Conservation (phyloP, 2,113 vertebrate species). For the Saccopteryx leptura region DNA sequence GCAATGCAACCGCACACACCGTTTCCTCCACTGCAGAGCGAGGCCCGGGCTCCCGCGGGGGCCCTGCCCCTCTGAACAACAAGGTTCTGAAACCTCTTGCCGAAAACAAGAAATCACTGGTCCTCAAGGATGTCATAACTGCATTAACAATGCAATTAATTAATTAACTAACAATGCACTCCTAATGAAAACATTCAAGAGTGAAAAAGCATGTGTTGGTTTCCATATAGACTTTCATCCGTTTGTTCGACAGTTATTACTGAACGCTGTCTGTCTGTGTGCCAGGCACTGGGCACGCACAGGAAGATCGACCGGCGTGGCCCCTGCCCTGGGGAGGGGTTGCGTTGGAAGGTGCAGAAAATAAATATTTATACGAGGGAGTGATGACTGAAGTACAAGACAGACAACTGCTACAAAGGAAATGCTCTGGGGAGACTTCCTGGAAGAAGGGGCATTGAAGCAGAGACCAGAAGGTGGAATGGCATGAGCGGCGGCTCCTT, state of each 20-base stretch:
- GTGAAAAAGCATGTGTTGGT: background rate
- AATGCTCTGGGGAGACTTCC: background rate
- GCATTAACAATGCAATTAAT: background rate
- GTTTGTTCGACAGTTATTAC: background rate
- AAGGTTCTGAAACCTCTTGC: background rate
- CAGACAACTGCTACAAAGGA: rapidly evolving
- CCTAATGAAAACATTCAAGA: background rate
- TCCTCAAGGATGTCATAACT: background rate
- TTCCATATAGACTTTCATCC: background rate
- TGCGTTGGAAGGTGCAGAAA: rapidly evolving
- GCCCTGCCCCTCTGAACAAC: background rate
- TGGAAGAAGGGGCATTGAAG: background rate
- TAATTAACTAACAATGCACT: no score
- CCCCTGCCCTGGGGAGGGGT: background rate
- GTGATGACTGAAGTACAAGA: rapidly evolving
- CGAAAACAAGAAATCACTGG: background rate
- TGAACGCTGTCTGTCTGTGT: rapidly evolving
- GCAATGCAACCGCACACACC: rapidly evolving
- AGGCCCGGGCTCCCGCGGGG: rapidly evolving
- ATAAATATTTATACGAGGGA: rapidly evolving
- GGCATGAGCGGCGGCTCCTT: background rate
- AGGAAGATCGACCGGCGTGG: background rate
- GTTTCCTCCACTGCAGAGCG: rapidly evolving
- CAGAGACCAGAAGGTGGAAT: no score
- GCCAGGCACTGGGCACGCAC: background rate